phyloP scores from a whole-genome alignment of 2,797 vertebrate genomes.

The Sebastes steindachneri region DNA sequence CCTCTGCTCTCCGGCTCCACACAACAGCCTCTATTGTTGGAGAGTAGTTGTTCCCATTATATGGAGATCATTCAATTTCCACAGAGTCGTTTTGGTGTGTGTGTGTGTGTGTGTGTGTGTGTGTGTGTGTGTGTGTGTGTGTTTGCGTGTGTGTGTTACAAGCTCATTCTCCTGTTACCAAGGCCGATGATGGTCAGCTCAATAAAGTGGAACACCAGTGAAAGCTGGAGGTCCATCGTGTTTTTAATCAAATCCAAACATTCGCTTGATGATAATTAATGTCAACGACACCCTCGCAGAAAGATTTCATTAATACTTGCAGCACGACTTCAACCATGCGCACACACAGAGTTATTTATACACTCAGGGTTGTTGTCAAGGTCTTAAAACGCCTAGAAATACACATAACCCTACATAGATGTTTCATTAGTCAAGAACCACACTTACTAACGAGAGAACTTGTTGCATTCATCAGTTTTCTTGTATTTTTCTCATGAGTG shows the following conservation, averaged over 20 bases:
- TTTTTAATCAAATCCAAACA: slow-evolving; percentile 58
- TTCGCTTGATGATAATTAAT: slow-evolving; percentile 52
- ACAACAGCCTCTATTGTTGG: slow-evolving; percentile 73
- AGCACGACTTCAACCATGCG: slow-evolving; percentile 9
- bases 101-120: background rate
- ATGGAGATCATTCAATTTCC: slow-evolving; percentile 74
- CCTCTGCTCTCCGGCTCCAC: slow-evolving; percentile 60
- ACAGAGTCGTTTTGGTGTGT: slow-evolving; percentile 38
- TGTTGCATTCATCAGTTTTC: background rate
- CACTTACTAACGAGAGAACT: background rate
- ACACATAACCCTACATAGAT: slow-evolving; percentile 12
- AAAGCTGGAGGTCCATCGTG: slow-evolving; percentile 34
- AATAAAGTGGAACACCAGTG: slow-evolving; percentile 53
- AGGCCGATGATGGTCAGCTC: slow-evolving; percentile 61
- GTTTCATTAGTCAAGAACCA: background rate
- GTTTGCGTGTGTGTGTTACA: background rate
- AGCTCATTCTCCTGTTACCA: slow-evolving; percentile 51
- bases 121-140: no score
- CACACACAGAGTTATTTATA: background rate
- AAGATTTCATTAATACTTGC: slow-evolving; percentile 29
- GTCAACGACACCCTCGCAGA: slow-evolving; percentile 27
- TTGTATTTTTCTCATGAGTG: background rate
- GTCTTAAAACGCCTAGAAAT: slow-evolving; percentile 29
- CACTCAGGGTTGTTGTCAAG: background rate
- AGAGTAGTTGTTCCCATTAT: slow-evolving; percentile 69